Evolutionary conservation across 2,888 invertebrate genomes (phyloP), one percentile per base, ranked within the genome.

Genomic region (Iselma pallidipennis): DNA sequence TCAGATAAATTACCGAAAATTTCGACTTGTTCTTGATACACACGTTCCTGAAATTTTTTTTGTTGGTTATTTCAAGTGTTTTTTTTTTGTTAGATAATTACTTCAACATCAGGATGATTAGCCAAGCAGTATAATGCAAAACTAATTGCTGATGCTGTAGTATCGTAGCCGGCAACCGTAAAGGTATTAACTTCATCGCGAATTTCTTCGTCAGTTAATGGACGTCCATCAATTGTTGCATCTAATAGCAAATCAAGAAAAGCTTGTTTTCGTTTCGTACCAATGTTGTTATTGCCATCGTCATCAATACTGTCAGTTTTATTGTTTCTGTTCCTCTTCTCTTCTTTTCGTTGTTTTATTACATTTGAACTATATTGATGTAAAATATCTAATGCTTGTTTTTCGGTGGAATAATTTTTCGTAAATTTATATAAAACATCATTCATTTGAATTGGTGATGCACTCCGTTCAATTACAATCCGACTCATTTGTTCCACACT

Each of bases 181-280:
- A 91, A 90, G 0, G 91, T 91, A 67, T 90, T 88, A 0, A 90
- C 89, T 81, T 91, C 89, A 75, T 90, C 88, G 55, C 88, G 83
- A 42, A 91, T 85, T 62, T 86, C 85, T 25, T 85, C 76, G 65
- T 87, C 85, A 7, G 84, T 83, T 49, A 91, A 78, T 4, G 83
- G 85, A 62, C 84, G 76, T 1, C 87, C 88, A 66, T 87, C 85
- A 14, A 86, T 82, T 69, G 85, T 85, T 3, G 63, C 58, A n/a
- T 69, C 81, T 12, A 91, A 76, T 4, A 91, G 75, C 42, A 90
- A 80, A 80, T 91, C 90, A 72, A 91, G 80, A 72, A 91, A 89
- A 0, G 88, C 88, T 72, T 87, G 84, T 72, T 87, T 87, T 65
- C 86, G 87, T 70, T 86, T 87, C 21, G 7, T 31, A 1, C 49